These are phyloP conservation scores for Glossosoma conforme DNA, from an alignment of 1,140 invertebrate species.

Conservation along the genomic window DNA sequence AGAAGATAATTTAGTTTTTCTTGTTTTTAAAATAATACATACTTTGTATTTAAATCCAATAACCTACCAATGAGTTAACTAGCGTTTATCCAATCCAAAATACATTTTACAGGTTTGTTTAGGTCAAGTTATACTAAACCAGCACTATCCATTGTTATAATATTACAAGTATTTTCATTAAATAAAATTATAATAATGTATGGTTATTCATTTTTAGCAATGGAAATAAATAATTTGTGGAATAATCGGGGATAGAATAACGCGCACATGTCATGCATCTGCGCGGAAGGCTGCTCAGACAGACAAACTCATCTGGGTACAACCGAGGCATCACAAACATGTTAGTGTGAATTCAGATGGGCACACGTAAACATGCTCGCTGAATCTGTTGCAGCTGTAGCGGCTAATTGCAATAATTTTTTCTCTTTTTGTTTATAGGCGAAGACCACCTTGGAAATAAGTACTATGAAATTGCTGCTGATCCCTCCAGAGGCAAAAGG, in stretches of 20 bases:
- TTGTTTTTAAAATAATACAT: no score
- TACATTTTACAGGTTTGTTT: no score
- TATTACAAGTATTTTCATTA: no score
- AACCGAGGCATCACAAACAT: background rate
- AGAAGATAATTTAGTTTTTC: no score
- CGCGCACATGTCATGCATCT: background rate
- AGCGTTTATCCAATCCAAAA: no score
- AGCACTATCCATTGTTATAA: slow-evolving; percentile 3
- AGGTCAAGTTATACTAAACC: no score
- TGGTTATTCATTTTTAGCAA: no score
- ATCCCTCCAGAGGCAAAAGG: slow-evolving; percentile 54
- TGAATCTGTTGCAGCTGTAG: background rate
- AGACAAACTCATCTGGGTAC: background rate
- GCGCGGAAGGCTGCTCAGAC: background rate
- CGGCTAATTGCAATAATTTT: background rate
- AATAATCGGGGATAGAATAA: no score
- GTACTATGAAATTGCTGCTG: slow-evolving; percentile 70
- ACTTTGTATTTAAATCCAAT: no score
- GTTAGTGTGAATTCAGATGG: slow-evolving; percentile 14
- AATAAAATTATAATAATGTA: no score
- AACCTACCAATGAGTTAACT: no score
- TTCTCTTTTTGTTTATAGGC: slow-evolving; percentile 42
- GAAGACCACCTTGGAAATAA: slow-evolving; percentile 75
- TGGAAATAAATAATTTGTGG: no score
- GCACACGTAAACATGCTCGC: background rate